Conservation (phyloP, 1,140 invertebrate genomes). For the Mamestra configurata region DNA sequence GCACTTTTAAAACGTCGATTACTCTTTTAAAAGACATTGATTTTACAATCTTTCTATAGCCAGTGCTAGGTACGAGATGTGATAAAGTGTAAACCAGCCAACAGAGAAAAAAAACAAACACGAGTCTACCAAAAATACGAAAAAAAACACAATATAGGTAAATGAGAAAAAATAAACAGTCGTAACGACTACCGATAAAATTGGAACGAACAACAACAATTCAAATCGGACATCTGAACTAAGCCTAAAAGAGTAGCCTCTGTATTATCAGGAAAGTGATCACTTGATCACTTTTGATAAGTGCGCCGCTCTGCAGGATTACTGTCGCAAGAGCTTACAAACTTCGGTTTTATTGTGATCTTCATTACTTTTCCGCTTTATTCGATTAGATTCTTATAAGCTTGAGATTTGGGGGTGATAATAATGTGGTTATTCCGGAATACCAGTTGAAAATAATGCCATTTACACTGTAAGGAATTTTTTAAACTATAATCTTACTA, state of each 20-base stretch:
- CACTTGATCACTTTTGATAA: slow-evolving; percentile 36
- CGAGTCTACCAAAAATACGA: too few relatives aligned
- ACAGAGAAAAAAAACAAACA: too few relatives aligned
- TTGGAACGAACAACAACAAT: neutral
- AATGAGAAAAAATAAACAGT: neutral
- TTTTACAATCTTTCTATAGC: too few relatives aligned
- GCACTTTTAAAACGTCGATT: too few relatives aligned
- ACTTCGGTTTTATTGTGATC: slow-evolving; percentile 38
- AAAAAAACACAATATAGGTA: too few relatives aligned
- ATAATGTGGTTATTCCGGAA: neutral
- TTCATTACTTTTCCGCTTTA: slow-evolving; percentile 31
- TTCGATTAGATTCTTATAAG: slow-evolving; percentile 13
- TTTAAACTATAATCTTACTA: too few relatives aligned
- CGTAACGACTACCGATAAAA: neutral
- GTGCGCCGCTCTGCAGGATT: neutral
- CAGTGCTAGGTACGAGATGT: too few relatives aligned
- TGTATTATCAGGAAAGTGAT: slow-evolving; percentile 19
- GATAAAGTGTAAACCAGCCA: too few relatives aligned
- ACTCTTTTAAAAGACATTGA: too few relatives aligned
- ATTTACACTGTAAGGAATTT: too few relatives aligned
- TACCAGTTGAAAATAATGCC: neutral
- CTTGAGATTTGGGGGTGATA: neutral
- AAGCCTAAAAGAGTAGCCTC: neutral
- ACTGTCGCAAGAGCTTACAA: slow-evolving; percentile 23
- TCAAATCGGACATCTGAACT: slow-evolving; percentile 1